Conservation (phyloP, 2,797 vertebrate species). For the Chaunax sp. region DNA sequence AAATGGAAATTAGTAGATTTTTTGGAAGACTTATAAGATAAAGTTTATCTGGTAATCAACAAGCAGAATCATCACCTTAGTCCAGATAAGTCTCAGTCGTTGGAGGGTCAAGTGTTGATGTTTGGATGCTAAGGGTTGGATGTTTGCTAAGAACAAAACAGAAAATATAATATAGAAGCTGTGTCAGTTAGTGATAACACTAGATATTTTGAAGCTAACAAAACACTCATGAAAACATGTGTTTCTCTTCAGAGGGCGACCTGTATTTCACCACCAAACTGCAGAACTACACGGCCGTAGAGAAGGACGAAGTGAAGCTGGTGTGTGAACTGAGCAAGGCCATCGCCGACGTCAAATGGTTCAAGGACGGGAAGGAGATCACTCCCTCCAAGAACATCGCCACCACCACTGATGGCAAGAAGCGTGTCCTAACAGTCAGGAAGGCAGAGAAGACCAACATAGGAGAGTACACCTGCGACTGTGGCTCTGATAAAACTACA, state of each 20-base stretch:
- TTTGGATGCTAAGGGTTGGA: not conserved
- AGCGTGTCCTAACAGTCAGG: slow-evolving; percentile 90
- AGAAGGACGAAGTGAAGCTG: slow-evolving; percentile 93
- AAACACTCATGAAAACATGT: not conserved
- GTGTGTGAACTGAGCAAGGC: slow-evolving; percentile 96
- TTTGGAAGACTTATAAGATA: too few relatives aligned
- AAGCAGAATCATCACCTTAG: not conserved
- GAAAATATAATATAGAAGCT: too few relatives aligned
- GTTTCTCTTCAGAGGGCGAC: slow-evolving; percentile 91
- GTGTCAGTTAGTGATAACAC: too few relatives aligned
- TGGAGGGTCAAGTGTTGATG: not conserved
- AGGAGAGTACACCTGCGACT: slow-evolving; percentile 94
- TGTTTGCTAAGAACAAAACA: too few relatives aligned
- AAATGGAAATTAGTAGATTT: too few relatives aligned
- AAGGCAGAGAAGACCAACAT: slow-evolving; percentile 93
- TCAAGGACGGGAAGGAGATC: slow-evolving; percentile 94
- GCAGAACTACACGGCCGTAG: slow-evolving; percentile 95
- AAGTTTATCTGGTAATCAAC: too few relatives aligned
- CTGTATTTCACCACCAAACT: slow-evolving; percentile 95
- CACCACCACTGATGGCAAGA: slow-evolving; percentile 91
- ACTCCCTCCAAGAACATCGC: slow-evolving; percentile 91
- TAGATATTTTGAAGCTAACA: too few relatives aligned
- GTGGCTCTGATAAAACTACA: slow-evolving; percentile 93
- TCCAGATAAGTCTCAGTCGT: not conserved
- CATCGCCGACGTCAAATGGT: slow-evolving; percentile 93